Evolutionary conservation across 2,113 vertebrate species (phyloP).

Genomic region (Laterallus jamaicensis): DNA sequence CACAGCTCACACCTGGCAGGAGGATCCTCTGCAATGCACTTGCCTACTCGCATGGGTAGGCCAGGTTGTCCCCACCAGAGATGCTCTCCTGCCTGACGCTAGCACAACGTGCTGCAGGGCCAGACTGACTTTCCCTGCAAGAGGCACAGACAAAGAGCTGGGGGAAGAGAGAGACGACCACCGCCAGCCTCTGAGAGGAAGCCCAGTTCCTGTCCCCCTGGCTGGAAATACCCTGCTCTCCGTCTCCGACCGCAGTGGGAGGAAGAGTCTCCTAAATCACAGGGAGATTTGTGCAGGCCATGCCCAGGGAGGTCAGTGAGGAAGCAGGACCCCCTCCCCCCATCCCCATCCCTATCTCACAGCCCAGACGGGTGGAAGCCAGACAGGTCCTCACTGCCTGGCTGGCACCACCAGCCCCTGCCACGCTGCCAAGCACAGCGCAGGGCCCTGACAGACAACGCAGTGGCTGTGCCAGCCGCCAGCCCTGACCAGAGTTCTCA

Average conservation of each 20-base stretch:
- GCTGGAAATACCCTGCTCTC: neutral
- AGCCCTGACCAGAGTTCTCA: neutral
- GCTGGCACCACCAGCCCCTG: neutral
- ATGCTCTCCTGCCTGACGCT: neutral
- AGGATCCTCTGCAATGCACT: rapidly evolving
- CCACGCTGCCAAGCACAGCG: rapidly evolving
- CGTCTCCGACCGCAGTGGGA: rapidly evolving
- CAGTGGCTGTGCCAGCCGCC: neutral
- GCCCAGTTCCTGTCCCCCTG: neutral
- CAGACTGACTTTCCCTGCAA: neutral
- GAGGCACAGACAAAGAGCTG: neutral
- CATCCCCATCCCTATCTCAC: neutral
- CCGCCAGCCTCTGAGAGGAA: neutral
- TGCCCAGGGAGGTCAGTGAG: neutral
- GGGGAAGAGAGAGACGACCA: rapidly evolving
- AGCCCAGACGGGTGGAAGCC: neutral
- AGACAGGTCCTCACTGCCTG: neutral
- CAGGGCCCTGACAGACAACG: rapidly evolving
- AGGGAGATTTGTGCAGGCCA: too few species aligned
- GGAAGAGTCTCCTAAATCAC: neutral
- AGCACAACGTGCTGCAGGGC: rapidly evolving
- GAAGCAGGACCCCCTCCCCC: neutral
- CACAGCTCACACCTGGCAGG: rapidly evolving
- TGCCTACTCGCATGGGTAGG: rapidly evolving
- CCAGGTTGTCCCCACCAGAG: rapidly evolving